Percentiles rank a stretch among this genome's conserved stretches.
phyloP scores from a whole-genome alignment of 2,113 vertebrate genomes.

The Amblyopsis rosae region DNA sequence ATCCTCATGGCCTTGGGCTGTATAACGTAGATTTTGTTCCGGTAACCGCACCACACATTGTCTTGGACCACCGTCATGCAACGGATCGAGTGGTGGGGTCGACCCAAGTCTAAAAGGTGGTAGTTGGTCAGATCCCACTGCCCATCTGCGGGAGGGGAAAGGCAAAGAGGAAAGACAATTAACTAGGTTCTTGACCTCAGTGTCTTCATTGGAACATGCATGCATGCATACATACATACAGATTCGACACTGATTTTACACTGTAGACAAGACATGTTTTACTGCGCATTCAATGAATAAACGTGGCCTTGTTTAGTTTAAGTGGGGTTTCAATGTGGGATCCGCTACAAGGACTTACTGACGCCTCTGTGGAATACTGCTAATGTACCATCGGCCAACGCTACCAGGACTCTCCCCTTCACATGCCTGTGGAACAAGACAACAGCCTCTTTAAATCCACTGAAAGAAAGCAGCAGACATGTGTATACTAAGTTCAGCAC shows the following conservation, averaged over 20 bases:
- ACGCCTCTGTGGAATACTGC: constrained; percentile 93
- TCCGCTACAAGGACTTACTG: constrained; percentile 71
- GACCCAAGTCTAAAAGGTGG: constrained; percentile 94
- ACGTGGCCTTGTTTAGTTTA: no score
- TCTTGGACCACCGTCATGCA: constrained; percentile 97
- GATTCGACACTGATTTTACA: no score
- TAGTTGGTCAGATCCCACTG: constrained; percentile 99
- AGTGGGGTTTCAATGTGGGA: background rate
- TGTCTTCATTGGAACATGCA: no score
- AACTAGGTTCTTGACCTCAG: background rate
- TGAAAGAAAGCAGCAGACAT: background rate
- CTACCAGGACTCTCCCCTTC: constrained; percentile 93
- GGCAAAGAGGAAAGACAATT: constrained; percentile 1
- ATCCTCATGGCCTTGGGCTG: constrained; percentile 98
- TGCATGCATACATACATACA: no score
- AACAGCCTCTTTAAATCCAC: background rate
- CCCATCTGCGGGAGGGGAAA: constrained; percentile 74
- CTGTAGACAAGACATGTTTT: no score
- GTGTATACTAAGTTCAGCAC: background rate
- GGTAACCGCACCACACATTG: constrained; percentile 97
- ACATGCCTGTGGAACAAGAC: constrained; percentile 82
- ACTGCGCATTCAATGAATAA: no score
- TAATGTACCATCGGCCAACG: constrained; percentile 92
- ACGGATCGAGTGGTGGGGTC: constrained; percentile 96
- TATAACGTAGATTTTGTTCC: constrained; percentile 97